phyloP scores from a whole-genome alignment of 2,113 vertebrate genomes.

The Pseudorasbora parva region DNA sequence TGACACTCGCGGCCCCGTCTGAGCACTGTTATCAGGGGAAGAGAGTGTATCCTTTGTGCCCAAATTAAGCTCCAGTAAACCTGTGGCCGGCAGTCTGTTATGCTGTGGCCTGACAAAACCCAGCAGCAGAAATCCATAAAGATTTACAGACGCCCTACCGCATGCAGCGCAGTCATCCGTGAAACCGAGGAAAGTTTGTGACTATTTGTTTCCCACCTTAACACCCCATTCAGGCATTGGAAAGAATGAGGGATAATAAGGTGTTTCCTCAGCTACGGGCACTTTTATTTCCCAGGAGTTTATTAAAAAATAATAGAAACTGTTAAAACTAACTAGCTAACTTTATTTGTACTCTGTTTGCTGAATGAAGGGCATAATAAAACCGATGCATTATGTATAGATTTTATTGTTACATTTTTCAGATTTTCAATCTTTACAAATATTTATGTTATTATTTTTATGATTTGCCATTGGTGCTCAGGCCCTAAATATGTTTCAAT shows the following conservation, averaged over 20 bases:
- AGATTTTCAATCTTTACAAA: neutral
- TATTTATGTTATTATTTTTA: neutral
- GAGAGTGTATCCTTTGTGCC: too few species aligned
- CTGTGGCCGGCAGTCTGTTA: neutral
- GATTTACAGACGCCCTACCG: conserved; percentile 6
- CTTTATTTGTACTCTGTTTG: neutral
- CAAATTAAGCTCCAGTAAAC: conserved; percentile 13
- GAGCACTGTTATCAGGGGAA: neutral
- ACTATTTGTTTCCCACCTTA: conserved; percentile 2
- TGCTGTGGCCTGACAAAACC: conserved; percentile 12
- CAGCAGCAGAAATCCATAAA: conserved; percentile 10
- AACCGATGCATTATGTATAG: neutral
- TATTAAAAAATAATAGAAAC: neutral
- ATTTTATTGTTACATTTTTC: neutral
- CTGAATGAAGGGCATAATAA: neutral
- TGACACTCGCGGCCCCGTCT: neutral
- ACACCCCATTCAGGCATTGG: neutral
- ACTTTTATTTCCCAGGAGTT: neutral
- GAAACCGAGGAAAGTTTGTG: neutral
- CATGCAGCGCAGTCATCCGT: neutral
- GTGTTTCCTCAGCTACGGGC: neutral
- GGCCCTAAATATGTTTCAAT: neutral
- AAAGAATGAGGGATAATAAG: neutral
- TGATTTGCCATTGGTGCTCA: too few species aligned
- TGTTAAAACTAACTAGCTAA: neutral